These are phyloP conservation scores for Cantharis flavilabris DNA, from an alignment of 2,888 invertebrate species.

Conservation along the genomic window DNA sequence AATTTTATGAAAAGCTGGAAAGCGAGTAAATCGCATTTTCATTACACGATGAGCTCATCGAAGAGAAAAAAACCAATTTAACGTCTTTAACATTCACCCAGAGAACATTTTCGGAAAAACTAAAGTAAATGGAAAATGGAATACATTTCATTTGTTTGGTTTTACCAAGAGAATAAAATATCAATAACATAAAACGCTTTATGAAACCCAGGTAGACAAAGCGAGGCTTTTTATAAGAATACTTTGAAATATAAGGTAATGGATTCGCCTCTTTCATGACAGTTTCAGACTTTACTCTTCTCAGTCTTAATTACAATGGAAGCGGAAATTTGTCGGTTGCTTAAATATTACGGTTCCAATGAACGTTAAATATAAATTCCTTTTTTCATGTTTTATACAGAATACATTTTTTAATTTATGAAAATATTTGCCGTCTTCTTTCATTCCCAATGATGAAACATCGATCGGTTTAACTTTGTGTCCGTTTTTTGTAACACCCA, in stretches of 20 bases:
- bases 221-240: constrained; percentile 13
- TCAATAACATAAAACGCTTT: constrained; percentile 31
- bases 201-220: constrained; percentile 27
- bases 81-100: not conserved
- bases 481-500: not conserved
- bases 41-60: not conserved
- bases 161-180: constrained; percentile 28
- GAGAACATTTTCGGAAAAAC: constrained; percentile 11
- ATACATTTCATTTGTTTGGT: constrained; percentile 15
- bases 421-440: not conserved
- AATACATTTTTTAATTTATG: not conserved
- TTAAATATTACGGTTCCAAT: not conserved
- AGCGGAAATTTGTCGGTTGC: constrained; percentile 8
- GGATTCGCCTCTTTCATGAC: constrained; percentile 15
- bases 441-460: not conserved
- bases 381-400: not conserved
- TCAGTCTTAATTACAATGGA: constrained; percentile 18
- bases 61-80: not conserved
- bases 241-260: constrained; percentile 25
- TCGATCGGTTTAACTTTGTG: not conserved
- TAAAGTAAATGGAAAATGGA: constrained; percentile 5
- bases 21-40: not conserved
- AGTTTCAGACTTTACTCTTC: constrained; percentile 10
- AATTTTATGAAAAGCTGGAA: not conserved
- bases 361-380: not conserved